Conservation (phyloP, 2,797 vertebrate genomes). For the Trematomus bernacchii region DNA sequence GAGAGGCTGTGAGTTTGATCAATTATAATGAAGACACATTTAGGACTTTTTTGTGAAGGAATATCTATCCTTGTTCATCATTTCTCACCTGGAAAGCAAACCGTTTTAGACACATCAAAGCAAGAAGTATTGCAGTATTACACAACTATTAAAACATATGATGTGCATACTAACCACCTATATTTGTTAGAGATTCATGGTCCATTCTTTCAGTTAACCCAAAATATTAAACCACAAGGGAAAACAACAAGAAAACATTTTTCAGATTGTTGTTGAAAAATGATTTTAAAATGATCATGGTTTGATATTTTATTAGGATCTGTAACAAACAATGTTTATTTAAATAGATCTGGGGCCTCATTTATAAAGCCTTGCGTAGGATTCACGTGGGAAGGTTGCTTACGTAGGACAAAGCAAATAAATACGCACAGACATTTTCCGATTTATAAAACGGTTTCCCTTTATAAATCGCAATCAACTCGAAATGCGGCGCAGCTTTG, state of each 20-base stretch:
- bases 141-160: background rate
- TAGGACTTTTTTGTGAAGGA: background rate
- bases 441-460: no score
- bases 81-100: conserved; percentile 45
- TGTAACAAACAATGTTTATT: no score
- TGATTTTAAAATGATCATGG: background rate
- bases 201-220: conserved; percentile 35
- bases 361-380: no score
- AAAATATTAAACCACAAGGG: background rate
- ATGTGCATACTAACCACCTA: background rate
- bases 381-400: no score
- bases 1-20: background rate
- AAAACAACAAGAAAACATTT: no score
- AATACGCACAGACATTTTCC: no score
- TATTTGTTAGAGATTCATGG: conserved; percentile 18
- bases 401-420: no score
- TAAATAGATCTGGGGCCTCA: no score
- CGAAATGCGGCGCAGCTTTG: no score
- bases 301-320: no score
- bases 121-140: conserved; percentile 1
- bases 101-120: conserved; percentile 5
- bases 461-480: no score
- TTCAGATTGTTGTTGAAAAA: no score
- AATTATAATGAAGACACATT: background rate
- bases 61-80: background rate